These are phyloP conservation scores for Melanogrammus aeglefinus DNA, from an alignment of 2,797 vertebrate genomes.

Conservation along the genomic window DNA sequence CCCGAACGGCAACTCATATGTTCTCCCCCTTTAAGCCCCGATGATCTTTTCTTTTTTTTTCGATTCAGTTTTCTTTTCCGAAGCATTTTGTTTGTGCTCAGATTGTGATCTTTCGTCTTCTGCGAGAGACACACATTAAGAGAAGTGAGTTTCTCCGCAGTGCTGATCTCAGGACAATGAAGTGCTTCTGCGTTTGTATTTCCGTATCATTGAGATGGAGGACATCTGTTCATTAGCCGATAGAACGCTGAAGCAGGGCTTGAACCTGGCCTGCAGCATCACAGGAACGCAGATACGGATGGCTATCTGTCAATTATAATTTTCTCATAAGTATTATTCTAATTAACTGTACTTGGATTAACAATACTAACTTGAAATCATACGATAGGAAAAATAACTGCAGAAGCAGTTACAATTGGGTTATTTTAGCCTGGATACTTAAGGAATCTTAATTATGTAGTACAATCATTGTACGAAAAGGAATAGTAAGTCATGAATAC, in stretches of 20 bases:
- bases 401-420: conserved; percentile 20
- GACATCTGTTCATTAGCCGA: neutral
- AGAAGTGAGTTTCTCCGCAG: neutral
- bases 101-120: neutral
- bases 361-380: neutral
- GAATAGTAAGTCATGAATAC: neutral
- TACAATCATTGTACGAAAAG: neutral
- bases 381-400: conserved; percentile 34
- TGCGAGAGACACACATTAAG: neutral
- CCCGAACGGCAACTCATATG: neutral
- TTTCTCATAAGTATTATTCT: conserved; percentile 32
- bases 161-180: neutral
- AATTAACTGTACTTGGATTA: conserved; percentile 23
- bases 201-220: neutral
- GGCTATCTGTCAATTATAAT: conserved; percentile 47
- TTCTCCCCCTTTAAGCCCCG: neutral
- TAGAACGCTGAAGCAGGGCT: conserved; percentile 30
- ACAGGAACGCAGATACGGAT: conserved; percentile 40
- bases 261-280: conserved; percentile 36
- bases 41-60: neutral
- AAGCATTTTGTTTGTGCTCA: neutral
- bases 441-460: conserved; percentile 9
- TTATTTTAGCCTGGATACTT: conserved; percentile 15
- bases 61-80: neutral
- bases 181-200: neutral